Evolutionary conservation across 2,888 invertebrate species (phyloP).

Genomic region (Epirrhoe alternata): DNA sequence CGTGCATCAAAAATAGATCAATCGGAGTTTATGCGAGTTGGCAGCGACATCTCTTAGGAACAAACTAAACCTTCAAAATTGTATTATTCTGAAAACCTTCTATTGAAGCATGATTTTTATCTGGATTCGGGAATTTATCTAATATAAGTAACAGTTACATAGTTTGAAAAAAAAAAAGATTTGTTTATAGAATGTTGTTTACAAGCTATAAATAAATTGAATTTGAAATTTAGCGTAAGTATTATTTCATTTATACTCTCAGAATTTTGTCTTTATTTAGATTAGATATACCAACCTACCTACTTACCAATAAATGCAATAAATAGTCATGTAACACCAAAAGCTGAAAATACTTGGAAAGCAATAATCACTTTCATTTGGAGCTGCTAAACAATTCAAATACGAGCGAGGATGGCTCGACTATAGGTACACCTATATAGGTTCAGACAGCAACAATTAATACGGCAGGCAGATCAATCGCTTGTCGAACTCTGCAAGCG

Average conservation of each 20-base stretch:
- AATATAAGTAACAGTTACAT: background rate
- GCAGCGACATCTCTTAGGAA: slow-evolving; percentile 21
- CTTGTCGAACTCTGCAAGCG: slow-evolving; percentile 79
- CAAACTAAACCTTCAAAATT: background rate
- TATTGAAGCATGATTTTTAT: slow-evolving; percentile 14
- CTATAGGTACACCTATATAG: slow-evolving; percentile 34
- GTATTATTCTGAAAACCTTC: no score
- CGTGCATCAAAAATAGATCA: slow-evolving; percentile 14
- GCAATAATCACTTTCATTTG: slow-evolving; percentile 29
- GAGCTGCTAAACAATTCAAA: slow-evolving; percentile 41
- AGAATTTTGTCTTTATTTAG: no score
- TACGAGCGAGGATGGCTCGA: slow-evolving; percentile 31
- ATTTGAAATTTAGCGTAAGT: no score
- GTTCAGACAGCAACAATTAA: slow-evolving; percentile 78
- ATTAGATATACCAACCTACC: no score
- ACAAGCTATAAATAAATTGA: no score
- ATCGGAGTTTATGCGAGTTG: background rate
- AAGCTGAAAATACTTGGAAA: slow-evolving; percentile 23
- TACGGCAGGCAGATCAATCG: slow-evolving; percentile 81
- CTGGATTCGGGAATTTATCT: no score
- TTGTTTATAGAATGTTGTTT: no score
- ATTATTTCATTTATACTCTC: no score
- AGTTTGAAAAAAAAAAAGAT: background rate
- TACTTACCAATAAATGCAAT: no score
- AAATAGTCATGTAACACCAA: background rate